phyloP scores from a whole-genome alignment of 1,140 invertebrate species.

The Antheraea mylitta region DNA sequence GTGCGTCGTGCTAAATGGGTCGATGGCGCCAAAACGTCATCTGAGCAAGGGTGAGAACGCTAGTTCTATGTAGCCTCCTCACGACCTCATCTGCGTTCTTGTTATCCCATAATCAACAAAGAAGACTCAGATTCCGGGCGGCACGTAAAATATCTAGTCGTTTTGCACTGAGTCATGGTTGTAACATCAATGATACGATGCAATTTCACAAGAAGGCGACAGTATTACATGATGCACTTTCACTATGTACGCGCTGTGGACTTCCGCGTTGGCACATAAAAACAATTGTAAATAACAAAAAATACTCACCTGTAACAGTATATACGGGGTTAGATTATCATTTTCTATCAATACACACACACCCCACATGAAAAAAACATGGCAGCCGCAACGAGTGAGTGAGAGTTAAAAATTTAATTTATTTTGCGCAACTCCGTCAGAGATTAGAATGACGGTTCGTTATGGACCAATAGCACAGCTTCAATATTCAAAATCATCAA shows the following conservation, averaged over 20 bases:
- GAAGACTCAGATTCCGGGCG: conserved; percentile 12
- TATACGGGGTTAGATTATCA: conserved; percentile 71
- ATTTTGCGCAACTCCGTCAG: conserved; percentile 76
- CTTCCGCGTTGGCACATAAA: conserved; percentile 50
- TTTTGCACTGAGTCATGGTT: conserved; percentile 47
- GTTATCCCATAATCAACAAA: conserved; percentile 34
- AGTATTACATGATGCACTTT: conserved; percentile 77
- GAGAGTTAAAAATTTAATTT: conserved; percentile 70
- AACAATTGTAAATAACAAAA: conserved; percentile 38
- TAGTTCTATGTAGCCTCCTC: not conserved
- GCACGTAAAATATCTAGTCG: conserved; percentile 32
- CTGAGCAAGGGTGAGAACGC: conserved; percentile 40
- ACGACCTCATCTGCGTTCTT: not conserved
- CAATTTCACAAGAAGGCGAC: conserved; percentile 74
- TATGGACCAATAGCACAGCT: conserved; percentile 58
- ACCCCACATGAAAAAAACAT: conserved; percentile 78
- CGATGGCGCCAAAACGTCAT: conserved; percentile 77
- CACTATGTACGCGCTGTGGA: conserved; percentile 57
- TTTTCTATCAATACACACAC: conserved; percentile 75
- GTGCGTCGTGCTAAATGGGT: conserved; percentile 68
- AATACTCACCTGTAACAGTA: conserved; percentile 66
- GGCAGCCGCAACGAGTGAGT: conserved; percentile 70
- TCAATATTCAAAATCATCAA: conserved; percentile 59
- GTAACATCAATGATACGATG: conserved; percentile 51
- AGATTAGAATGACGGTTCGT: conserved; percentile 61